Conservation (phyloP, 1,140 invertebrate genomes). For the Caenorhabditis inopinata region DNA sequence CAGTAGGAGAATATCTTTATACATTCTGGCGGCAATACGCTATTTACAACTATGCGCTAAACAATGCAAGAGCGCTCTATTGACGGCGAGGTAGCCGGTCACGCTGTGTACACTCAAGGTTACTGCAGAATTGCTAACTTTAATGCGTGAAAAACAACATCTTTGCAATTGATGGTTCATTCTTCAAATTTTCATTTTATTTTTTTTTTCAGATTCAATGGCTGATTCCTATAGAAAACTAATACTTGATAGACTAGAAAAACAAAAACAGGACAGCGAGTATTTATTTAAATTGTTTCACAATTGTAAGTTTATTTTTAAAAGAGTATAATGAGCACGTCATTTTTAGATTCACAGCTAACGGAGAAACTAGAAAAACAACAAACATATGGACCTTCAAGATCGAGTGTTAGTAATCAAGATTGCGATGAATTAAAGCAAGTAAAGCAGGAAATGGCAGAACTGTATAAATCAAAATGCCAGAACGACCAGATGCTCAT, state of each 20-base stretch:
- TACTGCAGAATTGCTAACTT: no score
- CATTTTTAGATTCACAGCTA: background rate
- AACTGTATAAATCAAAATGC: background rate
- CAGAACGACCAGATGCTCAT: conserved; percentile 4
- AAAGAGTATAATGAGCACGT: no score
- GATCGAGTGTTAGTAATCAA: background rate
- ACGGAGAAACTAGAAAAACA: background rate
- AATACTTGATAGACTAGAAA: background rate
- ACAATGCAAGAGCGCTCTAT: no score
- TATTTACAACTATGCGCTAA: no score
- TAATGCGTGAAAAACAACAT: no score
- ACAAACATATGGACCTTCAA: background rate
- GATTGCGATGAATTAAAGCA: background rate
- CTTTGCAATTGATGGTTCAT: no score
- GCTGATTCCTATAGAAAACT: background rate
- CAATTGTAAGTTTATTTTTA: background rate
- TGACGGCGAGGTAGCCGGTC: no score
- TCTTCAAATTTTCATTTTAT: no score
- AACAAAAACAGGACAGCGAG: background rate
- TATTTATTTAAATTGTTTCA: background rate
- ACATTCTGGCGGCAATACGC: no score
- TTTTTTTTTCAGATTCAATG: background rate
- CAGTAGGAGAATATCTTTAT: no score
- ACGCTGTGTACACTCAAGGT: no score
- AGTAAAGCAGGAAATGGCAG: background rate